Conservation (phyloP, 1,140 invertebrate genomes). For the Nylanderia fulva region DNA sequence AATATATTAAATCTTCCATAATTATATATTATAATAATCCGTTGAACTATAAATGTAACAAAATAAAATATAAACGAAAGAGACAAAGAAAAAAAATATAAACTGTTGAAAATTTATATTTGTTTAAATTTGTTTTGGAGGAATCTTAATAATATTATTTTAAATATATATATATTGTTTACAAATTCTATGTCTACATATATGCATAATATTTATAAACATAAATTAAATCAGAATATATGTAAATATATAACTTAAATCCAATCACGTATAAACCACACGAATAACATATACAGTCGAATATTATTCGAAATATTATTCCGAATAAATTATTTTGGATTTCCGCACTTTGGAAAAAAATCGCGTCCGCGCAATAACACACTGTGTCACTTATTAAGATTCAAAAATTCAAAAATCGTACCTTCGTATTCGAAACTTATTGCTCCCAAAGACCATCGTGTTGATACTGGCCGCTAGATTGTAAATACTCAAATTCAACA, state of each 20-base stretch:
- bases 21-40: neutral
- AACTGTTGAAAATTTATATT: neutral
- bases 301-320: neutral
- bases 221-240: constrained; percentile 11
- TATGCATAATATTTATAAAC: constrained; percentile 18
- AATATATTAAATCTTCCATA: too few species aligned
- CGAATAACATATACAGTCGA: neutral
- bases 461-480: constrained; percentile 81
- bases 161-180: constrained; percentile 8
- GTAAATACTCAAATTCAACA: constrained; percentile 83
- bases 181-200: too few species aligned
- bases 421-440: constrained; percentile 89
- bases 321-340: neutral
- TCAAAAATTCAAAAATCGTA: constrained; percentile 72
- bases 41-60: neutral
- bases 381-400: constrained; percentile 3
- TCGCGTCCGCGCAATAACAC: neutral
- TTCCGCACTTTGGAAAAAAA: neutral
- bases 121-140: neutral
- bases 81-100: neutral
- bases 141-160: constrained; percentile 3
- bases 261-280: constrained; percentile 4
- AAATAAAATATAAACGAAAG: neutral
- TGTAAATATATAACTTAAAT: neutral
- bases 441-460: constrained; percentile 89